phyloP scores from a whole-genome alignment of 2,113 vertebrate genomes.

The Suncus etruscus region DNA sequence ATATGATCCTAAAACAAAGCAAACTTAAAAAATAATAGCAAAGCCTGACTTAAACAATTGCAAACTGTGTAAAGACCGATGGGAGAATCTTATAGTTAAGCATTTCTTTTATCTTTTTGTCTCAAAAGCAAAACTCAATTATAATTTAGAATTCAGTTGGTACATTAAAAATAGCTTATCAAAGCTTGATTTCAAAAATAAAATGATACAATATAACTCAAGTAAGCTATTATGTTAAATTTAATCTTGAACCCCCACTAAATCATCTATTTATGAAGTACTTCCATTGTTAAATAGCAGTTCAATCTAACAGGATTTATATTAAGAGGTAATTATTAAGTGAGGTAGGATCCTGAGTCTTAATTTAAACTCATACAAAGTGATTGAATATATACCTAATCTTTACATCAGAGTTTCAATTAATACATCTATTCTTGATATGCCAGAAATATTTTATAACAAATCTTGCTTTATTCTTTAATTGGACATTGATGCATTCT shows the following conservation, averaged over 20 bases:
- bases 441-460: background rate
- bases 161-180: background rate
- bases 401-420: background rate
- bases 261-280: background rate
- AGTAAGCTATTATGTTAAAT: background rate
- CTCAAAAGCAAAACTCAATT: background rate
- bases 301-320: background rate
- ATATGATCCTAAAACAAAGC: no score
- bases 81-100: background rate
- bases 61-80: background rate
- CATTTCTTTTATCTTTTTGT: background rate
- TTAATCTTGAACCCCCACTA: background rate
- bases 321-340: background rate
- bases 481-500: slow-evolving; percentile 42
- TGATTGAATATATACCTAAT: background rate
- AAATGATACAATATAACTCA: background rate
- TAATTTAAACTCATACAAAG: slow-evolving; percentile 4
- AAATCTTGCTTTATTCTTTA: background rate
- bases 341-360: background rate
- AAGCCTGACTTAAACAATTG: background rate
- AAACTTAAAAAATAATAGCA: no score
- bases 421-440: background rate
- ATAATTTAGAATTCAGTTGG: background rate
- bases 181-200: background rate
- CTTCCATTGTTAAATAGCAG: background rate